A percentile compares a stretch with the other conserved stretches of the same genome.
These are phyloP conservation scores for Lophotriccus pileatus DNA, from an alignment of 2,797 vertebrate genomes.

Conservation along the genomic window DNA sequence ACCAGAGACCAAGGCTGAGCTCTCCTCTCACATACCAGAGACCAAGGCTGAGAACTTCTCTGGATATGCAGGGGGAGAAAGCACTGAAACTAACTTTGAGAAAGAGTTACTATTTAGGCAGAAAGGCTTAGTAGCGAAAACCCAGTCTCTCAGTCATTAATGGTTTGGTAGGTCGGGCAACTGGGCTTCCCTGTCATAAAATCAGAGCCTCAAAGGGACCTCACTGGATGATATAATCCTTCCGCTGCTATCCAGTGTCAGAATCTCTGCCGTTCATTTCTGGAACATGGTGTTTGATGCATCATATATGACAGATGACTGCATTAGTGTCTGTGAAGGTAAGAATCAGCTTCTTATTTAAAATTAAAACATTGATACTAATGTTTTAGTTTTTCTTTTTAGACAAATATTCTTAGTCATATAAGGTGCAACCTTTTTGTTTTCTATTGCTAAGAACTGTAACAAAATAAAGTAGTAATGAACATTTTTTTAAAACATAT, in stretches of 20 bases:
- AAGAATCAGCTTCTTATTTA: neutral
- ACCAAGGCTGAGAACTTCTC: no score
- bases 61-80: no score
- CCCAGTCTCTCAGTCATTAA: neutral
- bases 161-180: neutral
- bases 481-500: fast-evolving
- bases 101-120: no score
- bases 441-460: neutral
- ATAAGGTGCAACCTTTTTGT: neutral
- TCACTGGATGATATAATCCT: neutral
- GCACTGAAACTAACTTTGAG: no score
- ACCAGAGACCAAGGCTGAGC: no score
- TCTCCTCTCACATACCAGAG: no score
- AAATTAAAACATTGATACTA: neutral
- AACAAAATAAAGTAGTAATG: neutral
- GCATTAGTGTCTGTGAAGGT: neutral
- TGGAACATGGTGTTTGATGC: neutral
- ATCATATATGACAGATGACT: neutral
- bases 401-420: neutral
- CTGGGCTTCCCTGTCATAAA: fast-evolving
- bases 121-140: no score
- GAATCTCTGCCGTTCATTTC: neutral
- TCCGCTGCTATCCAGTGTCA: neutral
- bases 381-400: neutral
- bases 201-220: neutral